Evolutionary conservation across 2,888 invertebrate genomes (phyloP), one percentile per base, ranked within the genome.

Genomic region (Lycia hirtaria): DNA sequence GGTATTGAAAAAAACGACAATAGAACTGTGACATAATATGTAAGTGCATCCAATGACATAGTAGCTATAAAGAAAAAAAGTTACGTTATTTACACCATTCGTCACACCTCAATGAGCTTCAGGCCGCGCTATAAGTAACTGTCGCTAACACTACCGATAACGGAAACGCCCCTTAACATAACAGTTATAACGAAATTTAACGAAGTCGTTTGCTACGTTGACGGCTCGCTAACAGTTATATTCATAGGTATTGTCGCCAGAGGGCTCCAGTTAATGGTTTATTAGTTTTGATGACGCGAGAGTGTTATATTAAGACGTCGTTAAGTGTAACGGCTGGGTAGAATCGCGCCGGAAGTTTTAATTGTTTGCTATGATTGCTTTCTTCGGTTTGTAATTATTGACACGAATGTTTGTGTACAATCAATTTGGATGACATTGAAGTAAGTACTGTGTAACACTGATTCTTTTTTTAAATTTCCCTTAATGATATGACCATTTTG

Each of bases 201-300:
- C 64, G 53, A 58, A 64, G 59, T 67, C 60, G 60, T 65, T 67
- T 56, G 62, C 52, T 38, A 33, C 57, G 43, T 50, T 48, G 56
- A 60, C 61, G 62, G 54, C 38, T 51, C 22, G 43, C 35, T 51
- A 62, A 61, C 64, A 56, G 65, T 63, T 62, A 64, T 60, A 59
- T 59, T 62, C 51, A 66, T 62, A 41, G 62, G 60, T 60, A 59
- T 64, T 62, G 66, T 66, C 56, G 51, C 52, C 17, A 22, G 17
- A 44, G 35, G 51, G 56, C 51, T 53, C 26, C 26, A 44, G 55
- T 56, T 58, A 53, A 58, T 64, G 61, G 62, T 62, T 65, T 60
- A 62, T 65, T 65, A 60, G 57, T 65, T 62, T 60, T 62, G 55
- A 60, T 57, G 52, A 62, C 60, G 51, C 51, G 51, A 44, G 56